Percentiles rank a stretch among this genome's conserved stretches.
Conservation (phyloP, 2,113 vertebrate species). For the Uria aalge region DNA sequence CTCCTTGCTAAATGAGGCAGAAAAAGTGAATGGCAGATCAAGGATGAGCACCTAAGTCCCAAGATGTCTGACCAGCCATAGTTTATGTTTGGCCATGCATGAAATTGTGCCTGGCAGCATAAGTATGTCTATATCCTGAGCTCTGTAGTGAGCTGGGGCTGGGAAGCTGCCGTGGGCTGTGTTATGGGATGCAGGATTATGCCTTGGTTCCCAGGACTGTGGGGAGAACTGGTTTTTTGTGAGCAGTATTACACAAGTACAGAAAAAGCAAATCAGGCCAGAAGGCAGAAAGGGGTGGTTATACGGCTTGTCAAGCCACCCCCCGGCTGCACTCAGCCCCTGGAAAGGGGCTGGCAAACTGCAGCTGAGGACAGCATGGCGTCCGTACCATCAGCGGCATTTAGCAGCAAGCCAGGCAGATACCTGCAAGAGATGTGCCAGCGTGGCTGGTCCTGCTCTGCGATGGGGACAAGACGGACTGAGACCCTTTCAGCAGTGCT, state of each 20-base stretch:
- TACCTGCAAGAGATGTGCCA: neutral
- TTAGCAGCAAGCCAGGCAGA: neutral
- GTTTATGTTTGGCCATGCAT: neutral
- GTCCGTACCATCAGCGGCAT: too few species aligned
- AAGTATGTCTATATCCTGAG: neutral
- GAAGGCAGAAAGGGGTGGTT: neutral
- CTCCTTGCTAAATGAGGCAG: neutral
- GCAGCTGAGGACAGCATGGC: neutral
- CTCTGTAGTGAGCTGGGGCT: neutral
- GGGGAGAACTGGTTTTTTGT: neutral
- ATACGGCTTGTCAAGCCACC: neutral
- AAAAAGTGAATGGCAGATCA: neutral
- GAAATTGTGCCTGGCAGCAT: neutral
- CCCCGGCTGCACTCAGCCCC: neutral
- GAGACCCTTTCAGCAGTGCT: neutral
- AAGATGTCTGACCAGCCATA: neutral
- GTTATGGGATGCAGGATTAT: neutral
- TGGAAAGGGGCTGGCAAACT: neutral
- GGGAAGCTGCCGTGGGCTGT: neutral
- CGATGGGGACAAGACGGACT: accelerated
- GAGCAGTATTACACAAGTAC: neutral
- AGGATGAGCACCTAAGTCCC: neutral
- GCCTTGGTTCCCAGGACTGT: neutral
- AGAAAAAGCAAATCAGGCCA: neutral
- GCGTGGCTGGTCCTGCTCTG: neutral